A percentile compares a stretch with the other conserved stretches of the same genome.
These are phyloP conservation scores for Pedionomus torquatus DNA, from an alignment of 2,113 vertebrate genomes.

Conservation along the genomic window DNA sequence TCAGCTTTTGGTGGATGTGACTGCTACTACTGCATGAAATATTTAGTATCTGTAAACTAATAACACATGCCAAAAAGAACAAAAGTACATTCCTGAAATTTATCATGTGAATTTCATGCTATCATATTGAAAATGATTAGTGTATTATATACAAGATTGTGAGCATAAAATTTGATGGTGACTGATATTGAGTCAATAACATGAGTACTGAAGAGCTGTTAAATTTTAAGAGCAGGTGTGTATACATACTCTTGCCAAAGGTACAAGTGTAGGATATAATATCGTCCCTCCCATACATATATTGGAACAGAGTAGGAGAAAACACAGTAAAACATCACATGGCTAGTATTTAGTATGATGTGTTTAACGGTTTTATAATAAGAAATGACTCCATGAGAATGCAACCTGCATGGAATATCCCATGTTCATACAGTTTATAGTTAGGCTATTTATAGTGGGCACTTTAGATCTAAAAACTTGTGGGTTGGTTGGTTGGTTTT, in stretches of 20 bases:
- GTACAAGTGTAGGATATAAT: neutral
- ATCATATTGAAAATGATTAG: neutral
- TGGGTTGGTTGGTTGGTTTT: neutral
- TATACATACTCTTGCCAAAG: neutral
- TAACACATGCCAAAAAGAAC: neutral
- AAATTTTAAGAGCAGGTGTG: neutral
- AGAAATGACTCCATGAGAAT: neutral
- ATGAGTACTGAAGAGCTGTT: neutral
- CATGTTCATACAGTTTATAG: neutral
- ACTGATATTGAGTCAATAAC: neutral
- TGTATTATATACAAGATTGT: neutral
- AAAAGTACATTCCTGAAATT: neutral
- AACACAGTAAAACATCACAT: neutral
- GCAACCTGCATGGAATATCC: neutral
- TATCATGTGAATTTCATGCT: neutral
- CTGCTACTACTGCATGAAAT: neutral
- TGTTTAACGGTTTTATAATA: neutral
- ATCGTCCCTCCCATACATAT: neutral
- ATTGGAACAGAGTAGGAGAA: neutral
- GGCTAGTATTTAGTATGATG: neutral
- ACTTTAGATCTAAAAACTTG: neutral
- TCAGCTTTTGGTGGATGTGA: neutral
- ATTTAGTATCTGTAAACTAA: neutral
- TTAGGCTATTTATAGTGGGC: neutral
- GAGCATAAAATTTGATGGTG: neutral